These are phyloP conservation scores for Andricus curvator DNA, from an alignment of 2,888 invertebrate genomes.

Conservation along the genomic window DNA sequence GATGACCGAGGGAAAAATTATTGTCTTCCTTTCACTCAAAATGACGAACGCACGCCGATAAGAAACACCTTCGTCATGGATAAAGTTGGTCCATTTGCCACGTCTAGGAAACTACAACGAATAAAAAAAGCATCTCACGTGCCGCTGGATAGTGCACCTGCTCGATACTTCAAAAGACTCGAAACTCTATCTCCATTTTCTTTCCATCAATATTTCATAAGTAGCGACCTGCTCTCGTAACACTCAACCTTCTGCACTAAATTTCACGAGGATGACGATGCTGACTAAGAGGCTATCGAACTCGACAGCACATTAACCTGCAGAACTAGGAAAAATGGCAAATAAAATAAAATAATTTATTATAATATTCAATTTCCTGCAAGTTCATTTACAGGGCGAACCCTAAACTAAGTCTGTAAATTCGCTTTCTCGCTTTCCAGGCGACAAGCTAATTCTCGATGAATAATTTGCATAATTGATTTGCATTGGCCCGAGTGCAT, in stretches of 20 bases:
- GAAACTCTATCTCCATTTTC: slow-evolving; percentile 48
- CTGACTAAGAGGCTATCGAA: too few relatives aligned
- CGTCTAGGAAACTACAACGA: slow-evolving; percentile 15
- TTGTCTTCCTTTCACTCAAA: slow-evolving; percentile 6
- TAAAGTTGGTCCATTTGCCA: not conserved
- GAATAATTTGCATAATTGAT: slow-evolving; percentile 6
- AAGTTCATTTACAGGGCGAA: not conserved
- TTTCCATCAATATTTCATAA: slow-evolving; percentile 49
- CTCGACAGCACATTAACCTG: too few relatives aligned
- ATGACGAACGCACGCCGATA: not conserved
- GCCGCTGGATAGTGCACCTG: slow-evolving; percentile 47
- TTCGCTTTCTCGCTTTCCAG: not conserved
- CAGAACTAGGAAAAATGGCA: too few relatives aligned
- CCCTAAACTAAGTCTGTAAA: not conserved
- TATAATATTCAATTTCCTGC: too few relatives aligned
- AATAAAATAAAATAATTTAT: too few relatives aligned
- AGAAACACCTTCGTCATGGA: slow-evolving; percentile 10
- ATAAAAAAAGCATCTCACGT: slow-evolving; percentile 38
- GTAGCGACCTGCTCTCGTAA: slow-evolving; percentile 38
- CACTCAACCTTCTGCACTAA: slow-evolving; percentile 8
- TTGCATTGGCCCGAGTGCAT: slow-evolving; percentile 7
- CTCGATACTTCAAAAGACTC: slow-evolving; percentile 48
- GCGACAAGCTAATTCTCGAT: not conserved
- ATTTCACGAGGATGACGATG: not conserved
- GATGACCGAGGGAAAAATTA: slow-evolving; percentile 27